Evolutionary conservation across 2,113 vertebrate species (phyloP), one percentile per base, ranked within the genome.

Genomic region (Misgurnus anguillicaudatus): DNA sequence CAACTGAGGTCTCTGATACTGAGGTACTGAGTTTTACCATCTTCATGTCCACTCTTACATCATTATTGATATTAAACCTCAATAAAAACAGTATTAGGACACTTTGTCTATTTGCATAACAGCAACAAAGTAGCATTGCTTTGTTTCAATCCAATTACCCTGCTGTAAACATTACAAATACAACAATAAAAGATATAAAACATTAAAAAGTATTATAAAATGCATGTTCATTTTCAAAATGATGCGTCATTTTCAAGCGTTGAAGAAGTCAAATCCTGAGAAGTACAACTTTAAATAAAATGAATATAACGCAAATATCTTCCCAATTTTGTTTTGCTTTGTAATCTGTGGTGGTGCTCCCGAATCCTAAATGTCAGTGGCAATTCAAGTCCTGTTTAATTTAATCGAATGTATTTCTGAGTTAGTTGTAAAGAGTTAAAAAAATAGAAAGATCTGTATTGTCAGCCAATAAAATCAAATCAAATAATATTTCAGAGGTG

Each of bases 111-210:
- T 58, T 72, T 58, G n/a, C 14, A 13, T 58, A 16, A 60, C n/a
- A 31, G 24, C 24, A 72, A 13, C 19, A 41, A 0, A 19, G 31
- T 45, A 8, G 4, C 31, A 24, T 19, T 2, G 48, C 36, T 79
- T 79, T 62, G 17, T 71, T 63, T 39, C 10, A 51, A 71, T 57
- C 36, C 6, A 69, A 19, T 64, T 7, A 39, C 21, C 19, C 38
- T 13, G 3, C 10, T 71, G 74, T 71, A 77, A 82, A 77, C 86
- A 90, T 82, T 89, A 87, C 24, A 83, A 87, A 88, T 89, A 84
- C 87, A 86, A 89, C 85, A 83, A 90, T 88, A 89, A 88, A 80
- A 86, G 11, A 70, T 36, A 86, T 88, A 82, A 84, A 86, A 88
- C 83, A 84, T 16, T 19, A n/a, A 36, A 53, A 72, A 3, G 53